phyloP scores from a whole-genome alignment of 2,888 invertebrate genomes.

The Diplolepis rosae region DNA sequence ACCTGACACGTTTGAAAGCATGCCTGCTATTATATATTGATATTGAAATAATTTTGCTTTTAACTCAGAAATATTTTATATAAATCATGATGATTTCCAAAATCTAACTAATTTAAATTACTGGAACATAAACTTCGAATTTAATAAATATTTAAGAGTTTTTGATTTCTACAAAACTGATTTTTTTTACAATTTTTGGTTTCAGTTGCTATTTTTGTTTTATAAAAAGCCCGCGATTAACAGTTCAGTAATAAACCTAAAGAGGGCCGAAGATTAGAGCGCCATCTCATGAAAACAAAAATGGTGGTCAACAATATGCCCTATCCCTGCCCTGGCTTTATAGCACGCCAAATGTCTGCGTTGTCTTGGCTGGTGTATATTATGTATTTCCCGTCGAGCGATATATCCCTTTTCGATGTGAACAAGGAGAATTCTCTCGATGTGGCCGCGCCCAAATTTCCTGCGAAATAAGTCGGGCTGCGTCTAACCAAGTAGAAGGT shows the following conservation, averaged over 20 bases:
- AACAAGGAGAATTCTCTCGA: slow-evolving; percentile 57
- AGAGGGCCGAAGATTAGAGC: slow-evolving; percentile 42
- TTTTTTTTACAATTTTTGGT: no score
- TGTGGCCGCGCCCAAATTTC: slow-evolving; percentile 55
- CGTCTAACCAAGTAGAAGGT: slow-evolving; percentile 59
- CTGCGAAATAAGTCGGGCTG: slow-evolving; percentile 51
- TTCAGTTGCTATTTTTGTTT: no score
- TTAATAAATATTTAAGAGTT: no score
- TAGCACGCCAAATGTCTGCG: slow-evolving; percentile 70
- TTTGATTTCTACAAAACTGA: no score
- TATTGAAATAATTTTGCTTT: no score
- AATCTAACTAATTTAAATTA: no score
- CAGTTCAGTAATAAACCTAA: background rate
- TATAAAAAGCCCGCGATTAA: background rate
- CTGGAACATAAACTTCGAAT: no score
- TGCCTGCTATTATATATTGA: no score
- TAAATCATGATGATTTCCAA: no score
- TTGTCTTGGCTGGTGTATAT: slow-evolving; percentile 64
- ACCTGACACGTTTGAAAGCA: no score
- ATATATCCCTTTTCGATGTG: slow-evolving; percentile 63
- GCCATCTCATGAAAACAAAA: slow-evolving; percentile 71
- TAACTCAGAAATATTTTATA: no score
- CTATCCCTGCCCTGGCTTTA: slow-evolving; percentile 69
- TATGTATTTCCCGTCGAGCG: slow-evolving; percentile 66
- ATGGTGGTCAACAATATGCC: slow-evolving; percentile 71